phyloP scores from a whole-genome alignment of 2,797 vertebrate species.

The Poeciliopsis infans region DNA sequence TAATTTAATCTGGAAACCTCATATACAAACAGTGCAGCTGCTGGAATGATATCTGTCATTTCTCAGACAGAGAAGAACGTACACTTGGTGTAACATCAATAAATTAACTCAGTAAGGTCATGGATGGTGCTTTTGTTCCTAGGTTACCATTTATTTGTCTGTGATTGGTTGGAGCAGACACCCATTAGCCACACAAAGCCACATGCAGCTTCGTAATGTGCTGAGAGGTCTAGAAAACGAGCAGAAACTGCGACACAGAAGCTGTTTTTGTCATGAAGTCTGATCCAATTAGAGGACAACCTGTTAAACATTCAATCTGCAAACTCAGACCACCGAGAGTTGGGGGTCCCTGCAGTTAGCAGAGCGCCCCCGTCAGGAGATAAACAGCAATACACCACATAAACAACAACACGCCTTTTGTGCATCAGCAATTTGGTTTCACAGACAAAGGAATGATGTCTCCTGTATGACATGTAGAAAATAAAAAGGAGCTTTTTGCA shows the following conservation, averaged over 20 bases:
- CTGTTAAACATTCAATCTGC: conserved; percentile 54
- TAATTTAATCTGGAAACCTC: conserved; percentile 72
- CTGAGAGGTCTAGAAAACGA: conserved; percentile 29
- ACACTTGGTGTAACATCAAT: conserved; percentile 54
- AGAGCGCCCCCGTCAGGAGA: conserved; percentile 39
- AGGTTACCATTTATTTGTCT: conserved; percentile 30
- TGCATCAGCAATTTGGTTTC: conserved; percentile 57
- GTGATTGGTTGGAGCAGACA: conserved; percentile 61
- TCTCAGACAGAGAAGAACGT: conserved; percentile 24
- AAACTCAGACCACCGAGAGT: conserved; percentile 49
- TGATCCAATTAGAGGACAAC: conserved; percentile 56
- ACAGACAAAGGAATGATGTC: conserved; percentile 70
- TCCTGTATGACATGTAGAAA: conserved; percentile 70
- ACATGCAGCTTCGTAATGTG: conserved; percentile 39
- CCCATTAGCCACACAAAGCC: conserved; percentile 55
- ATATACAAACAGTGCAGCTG: conserved; percentile 71
- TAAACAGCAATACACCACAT: conserved; percentile 74
- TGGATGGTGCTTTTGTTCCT: conserved; percentile 31
- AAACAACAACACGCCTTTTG: conserved; percentile 57
- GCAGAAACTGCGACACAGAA: conserved; percentile 24
- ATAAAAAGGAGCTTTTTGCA: conserved; percentile 35
- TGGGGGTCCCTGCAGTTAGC: conserved; percentile 43
- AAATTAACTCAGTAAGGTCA: conserved; percentile 59
- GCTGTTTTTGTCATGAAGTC: conserved; percentile 38
- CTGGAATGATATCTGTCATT: conserved; percentile 56